A percentile compares a stretch with the other conserved stretches of the same genome.
Conservation (phyloP, 2,888 invertebrate species). For the Chloroclystis v-ata region DNA sequence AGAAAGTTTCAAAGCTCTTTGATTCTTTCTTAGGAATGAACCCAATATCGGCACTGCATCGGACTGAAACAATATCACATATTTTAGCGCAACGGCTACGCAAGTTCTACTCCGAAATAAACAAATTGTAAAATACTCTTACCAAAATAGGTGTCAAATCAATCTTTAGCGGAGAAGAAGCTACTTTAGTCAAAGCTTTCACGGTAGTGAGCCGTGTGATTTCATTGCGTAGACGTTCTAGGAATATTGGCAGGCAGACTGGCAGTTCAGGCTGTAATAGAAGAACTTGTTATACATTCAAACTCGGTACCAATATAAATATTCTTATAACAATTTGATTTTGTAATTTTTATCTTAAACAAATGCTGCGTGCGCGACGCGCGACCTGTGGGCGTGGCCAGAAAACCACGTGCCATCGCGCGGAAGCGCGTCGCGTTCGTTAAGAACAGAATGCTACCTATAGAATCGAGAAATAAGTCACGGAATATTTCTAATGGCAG, state of each 20-base stretch:
- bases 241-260: slow-evolving; percentile 93
- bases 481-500: too few relatives aligned
- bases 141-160: slow-evolving; percentile 89
- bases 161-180: slow-evolving; percentile 91
- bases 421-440: too few relatives aligned
- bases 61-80: slow-evolving; percentile 63
- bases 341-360: too few relatives aligned
- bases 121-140: slow-evolving; percentile 50
- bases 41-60: slow-evolving; percentile 95
- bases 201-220: slow-evolving; percentile 98
- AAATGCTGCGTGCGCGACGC: too few relatives aligned
- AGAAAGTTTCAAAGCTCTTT: slow-evolving; percentile 93
- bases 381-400: too few relatives aligned
- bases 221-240: slow-evolving; percentile 97
- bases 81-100: not conserved
- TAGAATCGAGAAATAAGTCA: too few relatives aligned
- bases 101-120: too few relatives aligned
- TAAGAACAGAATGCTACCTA: too few relatives aligned
- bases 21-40: slow-evolving; percentile 97
- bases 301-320: too few relatives aligned
- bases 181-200: slow-evolving; percentile 96
- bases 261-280: slow-evolving; percentile 81
- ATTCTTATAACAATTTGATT: too few relatives aligned
- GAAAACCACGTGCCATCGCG: too few relatives aligned
- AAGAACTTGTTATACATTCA: too few relatives aligned